Percentiles rank a stretch among this genome's conserved stretches.
Conservation (phyloP, 2,797 vertebrate genomes). For the Gallinago solitaria region DNA sequence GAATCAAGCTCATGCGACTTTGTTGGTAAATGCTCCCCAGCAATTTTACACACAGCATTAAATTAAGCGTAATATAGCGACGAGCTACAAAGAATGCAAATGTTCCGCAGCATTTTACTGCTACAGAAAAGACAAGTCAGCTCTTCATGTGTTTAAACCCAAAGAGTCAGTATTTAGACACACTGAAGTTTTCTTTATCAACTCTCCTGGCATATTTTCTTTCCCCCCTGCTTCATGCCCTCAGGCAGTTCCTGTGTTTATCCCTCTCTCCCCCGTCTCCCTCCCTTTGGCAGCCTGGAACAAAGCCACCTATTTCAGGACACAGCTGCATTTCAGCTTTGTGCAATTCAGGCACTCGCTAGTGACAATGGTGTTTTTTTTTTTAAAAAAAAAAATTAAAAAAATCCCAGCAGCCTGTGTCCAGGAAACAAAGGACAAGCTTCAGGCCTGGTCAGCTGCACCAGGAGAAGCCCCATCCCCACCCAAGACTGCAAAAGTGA, state of each 20-base stretch:
- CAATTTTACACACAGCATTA: neutral
- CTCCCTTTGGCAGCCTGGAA: neutral
- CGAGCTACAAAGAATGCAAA: neutral
- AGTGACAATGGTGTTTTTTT: neutral
- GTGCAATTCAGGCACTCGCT: neutral
- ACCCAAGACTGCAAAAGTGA: accelerated
- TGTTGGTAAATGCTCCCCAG: neutral
- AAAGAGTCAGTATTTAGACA: neutral
- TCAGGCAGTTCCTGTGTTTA: neutral
- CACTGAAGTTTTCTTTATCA: neutral
- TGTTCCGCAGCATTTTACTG: neutral
- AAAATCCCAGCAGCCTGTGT: neutral
- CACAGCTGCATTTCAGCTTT: neutral
- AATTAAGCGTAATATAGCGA: neutral
- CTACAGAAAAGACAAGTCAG: neutral
- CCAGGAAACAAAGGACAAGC: slow-evolving; percentile 6
- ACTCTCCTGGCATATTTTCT: neutral
- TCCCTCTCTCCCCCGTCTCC: neutral
- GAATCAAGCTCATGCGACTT: slow-evolving; percentile 32
- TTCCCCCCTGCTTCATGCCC: neutral
- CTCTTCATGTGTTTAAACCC: neutral
- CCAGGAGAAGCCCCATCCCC: neutral
- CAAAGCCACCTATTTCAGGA: slow-evolving; percentile 15
- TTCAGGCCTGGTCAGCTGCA: neutral
- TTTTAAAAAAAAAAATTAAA: neutral